A percentile compares a stretch with the other conserved stretches of the same genome.
Conservation (phyloP, 2,888 invertebrate species). For the Eristalis arbustorum region DNA sequence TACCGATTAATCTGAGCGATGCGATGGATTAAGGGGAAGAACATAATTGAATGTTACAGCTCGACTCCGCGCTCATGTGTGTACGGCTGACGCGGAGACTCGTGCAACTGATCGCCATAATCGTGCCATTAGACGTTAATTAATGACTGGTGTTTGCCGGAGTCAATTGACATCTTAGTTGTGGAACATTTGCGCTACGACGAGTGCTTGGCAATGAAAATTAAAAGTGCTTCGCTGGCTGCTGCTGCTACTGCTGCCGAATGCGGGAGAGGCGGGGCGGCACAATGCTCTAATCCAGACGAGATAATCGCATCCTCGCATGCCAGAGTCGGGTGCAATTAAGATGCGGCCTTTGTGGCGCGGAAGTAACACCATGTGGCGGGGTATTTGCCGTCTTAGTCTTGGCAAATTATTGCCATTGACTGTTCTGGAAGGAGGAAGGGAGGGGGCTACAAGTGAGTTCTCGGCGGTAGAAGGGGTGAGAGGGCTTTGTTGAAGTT, state of each 20-base stretch:
- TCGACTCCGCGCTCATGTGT: not conserved
- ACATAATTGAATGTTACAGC: conserved; percentile 67
- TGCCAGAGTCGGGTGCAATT: conserved; percentile 5
- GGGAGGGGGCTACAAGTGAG: not conserved
- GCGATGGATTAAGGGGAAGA: conserved; percentile 64
- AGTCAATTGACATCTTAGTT: conserved; percentile 66
- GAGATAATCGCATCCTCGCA: conserved; percentile 42
- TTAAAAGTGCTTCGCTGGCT: conserved; percentile 49
- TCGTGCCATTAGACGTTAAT: conserved; percentile 69
- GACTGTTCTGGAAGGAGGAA: not conserved
- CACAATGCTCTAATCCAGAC: conserved; percentile 38
- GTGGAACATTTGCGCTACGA: conserved; percentile 59
- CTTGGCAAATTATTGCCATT: conserved; percentile 25
- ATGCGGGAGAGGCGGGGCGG: not conserved
- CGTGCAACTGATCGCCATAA: conserved; percentile 69
- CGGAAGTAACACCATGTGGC: conserved; percentile 23
- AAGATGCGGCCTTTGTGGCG: conserved; percentile 27
- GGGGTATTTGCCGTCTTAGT: conserved; percentile 16
- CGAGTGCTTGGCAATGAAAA: conserved; percentile 24
- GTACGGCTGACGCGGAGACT: conserved; percentile 5
- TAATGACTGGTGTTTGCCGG: conserved; percentile 55
- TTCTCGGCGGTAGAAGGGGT: not conserved
- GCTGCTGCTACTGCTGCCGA: not conserved
- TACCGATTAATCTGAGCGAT: conserved; percentile 70
- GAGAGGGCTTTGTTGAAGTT: not conserved